Percentiles rank a stretch among this genome's conserved stretches.
Conservation (phyloP, 2,888 invertebrate genomes). For the Rhorus exstirpatorius region DNA sequence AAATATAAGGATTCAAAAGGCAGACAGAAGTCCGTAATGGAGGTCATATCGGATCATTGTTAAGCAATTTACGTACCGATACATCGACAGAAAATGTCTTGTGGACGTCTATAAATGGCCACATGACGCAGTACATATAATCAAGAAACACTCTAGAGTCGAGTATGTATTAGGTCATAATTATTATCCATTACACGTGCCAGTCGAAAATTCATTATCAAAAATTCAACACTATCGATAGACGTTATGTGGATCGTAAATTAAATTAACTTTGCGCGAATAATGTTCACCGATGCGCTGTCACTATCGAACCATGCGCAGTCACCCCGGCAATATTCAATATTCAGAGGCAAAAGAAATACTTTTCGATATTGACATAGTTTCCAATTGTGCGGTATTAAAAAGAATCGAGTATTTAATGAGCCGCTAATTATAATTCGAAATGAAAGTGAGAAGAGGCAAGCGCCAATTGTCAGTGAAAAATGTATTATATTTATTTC, state of each 20-base stretch:
- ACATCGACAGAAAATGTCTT: neutral
- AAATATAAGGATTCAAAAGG: too few species aligned
- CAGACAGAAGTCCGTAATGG: too few species aligned
- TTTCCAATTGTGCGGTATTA: neutral
- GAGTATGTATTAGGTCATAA: neutral
- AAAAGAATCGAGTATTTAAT: neutral
- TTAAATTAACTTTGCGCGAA: too few species aligned
- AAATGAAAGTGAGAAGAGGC: neutral
- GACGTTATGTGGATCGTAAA: too few species aligned
- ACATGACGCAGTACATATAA: neutral
- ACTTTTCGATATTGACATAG: neutral
- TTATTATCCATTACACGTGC: neutral
- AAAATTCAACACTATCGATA: too few species aligned
- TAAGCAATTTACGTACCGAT: too few species aligned
- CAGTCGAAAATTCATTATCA: too few species aligned
- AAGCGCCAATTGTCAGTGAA: neutral
- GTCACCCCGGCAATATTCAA: neutral
- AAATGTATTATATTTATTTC: neutral
- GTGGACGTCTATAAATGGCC: too few species aligned
- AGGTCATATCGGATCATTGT: too few species aligned
- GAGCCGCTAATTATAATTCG: neutral
- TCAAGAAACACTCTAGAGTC: neutral
- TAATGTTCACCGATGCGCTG: neutral
- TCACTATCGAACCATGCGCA: neutral
- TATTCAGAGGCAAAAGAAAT: neutral